Base-by-base conservation (phyloP, 2,113 vertebrate genomes). In the Cyrtonyx montezumae region DNA sequence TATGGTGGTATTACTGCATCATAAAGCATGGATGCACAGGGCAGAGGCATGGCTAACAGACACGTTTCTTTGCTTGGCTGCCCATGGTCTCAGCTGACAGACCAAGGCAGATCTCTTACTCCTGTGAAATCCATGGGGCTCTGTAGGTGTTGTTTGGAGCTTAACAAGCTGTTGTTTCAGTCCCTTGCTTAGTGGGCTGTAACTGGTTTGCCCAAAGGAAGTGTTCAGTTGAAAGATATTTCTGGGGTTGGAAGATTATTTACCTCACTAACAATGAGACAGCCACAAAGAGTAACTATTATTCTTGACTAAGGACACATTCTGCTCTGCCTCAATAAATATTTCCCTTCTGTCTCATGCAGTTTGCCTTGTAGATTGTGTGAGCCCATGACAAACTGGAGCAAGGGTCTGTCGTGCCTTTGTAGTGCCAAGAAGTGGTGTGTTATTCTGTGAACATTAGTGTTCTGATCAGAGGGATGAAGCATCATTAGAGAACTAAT, bases 11-110 rank as follows among this genome's bases (percentile, higher is more conserved):
- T 45, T n/a, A 11, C 12, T 73, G n/a, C 11, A 1, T 46, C 65
- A 49, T 78, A 25, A 65, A 67, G 2, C 5, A 1, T 0, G 4
- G 20, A 8, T 9, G 43, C 43, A 0, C 0, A 1, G 15, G 32
- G 43, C 20, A 49, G 53, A 40, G 26, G 58, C 17, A n/a, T 22
- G 25, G 45, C 32, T 55, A 14, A 61, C 14, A 15, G 34, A 21
- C 12, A 36, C 13, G 1, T 32, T 23, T 6, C 37, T 32, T 15
- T 12, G 13, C 46, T 16, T 21, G 30, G 61, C 40, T 61, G 63
- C 34, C 65, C 9, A 0, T 3, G 18, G 6, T 4, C 56, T 20
- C 59, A 22, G 2, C 59, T 23, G 7, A 13, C 26, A 4, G 20
- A 36, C 13, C 11, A 40, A 36, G 18, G 9, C 17, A 59, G 26